Percentiles rank a stretch among this genome's conserved stretches.
Conservation (phyloP, 2,888 invertebrate species). For the Macropis europaea region DNA sequence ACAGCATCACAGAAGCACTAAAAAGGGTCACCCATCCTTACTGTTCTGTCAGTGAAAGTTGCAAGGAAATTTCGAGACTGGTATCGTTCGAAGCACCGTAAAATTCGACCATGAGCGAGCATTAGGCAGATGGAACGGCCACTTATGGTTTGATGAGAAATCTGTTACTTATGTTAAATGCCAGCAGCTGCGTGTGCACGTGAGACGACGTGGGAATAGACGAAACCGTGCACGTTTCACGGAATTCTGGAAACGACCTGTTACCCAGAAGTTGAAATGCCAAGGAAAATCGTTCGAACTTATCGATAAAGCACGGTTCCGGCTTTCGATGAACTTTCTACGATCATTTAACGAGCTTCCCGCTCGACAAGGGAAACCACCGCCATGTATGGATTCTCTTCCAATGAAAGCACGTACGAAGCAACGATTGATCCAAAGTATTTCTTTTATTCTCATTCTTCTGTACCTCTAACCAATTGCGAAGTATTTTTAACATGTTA, state of each 20-base stretch:
- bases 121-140: constrained; percentile 30
- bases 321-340: constrained; percentile 39
- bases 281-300: constrained; percentile 2
- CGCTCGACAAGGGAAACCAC: constrained; percentile 17
- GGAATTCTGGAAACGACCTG: not conserved
- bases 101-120: constrained; percentile 3
- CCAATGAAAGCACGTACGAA: constrained; percentile 24
- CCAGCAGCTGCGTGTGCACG: constrained; percentile 21
- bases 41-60: too few relatives aligned
- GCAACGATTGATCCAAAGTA: too few relatives aligned
- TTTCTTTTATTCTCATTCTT: too few relatives aligned
- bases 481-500: too few relatives aligned
- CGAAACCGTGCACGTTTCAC: not conserved
- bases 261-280: constrained; percentile 8
- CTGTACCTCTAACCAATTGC: too few relatives aligned
- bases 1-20: too few relatives aligned
- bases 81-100: not conserved
- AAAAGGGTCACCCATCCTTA: too few relatives aligned
- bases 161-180: constrained; percentile 34
- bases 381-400: constrained; percentile 40
- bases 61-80: too few relatives aligned
- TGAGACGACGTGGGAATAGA: constrained; percentile 37
- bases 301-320: constrained; percentile 18
- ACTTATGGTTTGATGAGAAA: constrained; percentile 47
- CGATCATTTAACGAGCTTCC: constrained; percentile 42